Base-by-base conservation (phyloP, 2,113 vertebrate species). In the Eurystomus gularis region DNA sequence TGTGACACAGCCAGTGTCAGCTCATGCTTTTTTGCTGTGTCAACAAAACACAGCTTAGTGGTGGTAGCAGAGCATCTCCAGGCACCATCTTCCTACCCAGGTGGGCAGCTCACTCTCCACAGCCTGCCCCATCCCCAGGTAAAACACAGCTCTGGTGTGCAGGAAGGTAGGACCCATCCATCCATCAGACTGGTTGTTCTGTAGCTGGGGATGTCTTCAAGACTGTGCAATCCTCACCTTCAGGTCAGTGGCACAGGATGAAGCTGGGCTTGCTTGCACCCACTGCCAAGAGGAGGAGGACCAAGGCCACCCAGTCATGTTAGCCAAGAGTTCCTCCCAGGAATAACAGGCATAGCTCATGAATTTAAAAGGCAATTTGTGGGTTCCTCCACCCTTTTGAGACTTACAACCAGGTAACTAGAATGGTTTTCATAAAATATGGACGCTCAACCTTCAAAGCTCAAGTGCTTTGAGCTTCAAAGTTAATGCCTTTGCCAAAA, bases 271-370 rank as follows among this genome's bases (percentile, higher is more conserved):
- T 11, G 29, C 17, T 70, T 76, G 26, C 21, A 52, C 31, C 24
- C 29, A 7, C n/a, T 52, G 68, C 16, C 64, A 51, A 11, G 54
- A 70, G 33, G 21, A 80, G 57, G 21, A 76, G 49, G n/a, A n/a
- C 13, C 8, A 25, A 81, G 49, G 55, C 60, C 60, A 70, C 23
- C 8, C 9, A 21, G 42, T 24, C 1, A 0, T 0, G 0, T 21
- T 16, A 79, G 72, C 19, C 65, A 71, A 20, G n/a, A 58, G 39
- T 9, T 25, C 13, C 20, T 70, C 42, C 35, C 39, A 71, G 51
- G 37, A 95, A 40, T 46, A 95, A 72, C 29, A 88, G 23, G 39
- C 57, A 52, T 3, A 40, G 26, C 25, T 57, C 4, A 2, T 39
- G 4, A 65, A 76, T 69, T 90, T 84, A 37, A 81, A 92, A 75